phyloP scores from a whole-genome alignment of 2,113 vertebrate species.

The Rhodinocichla rosea region DNA sequence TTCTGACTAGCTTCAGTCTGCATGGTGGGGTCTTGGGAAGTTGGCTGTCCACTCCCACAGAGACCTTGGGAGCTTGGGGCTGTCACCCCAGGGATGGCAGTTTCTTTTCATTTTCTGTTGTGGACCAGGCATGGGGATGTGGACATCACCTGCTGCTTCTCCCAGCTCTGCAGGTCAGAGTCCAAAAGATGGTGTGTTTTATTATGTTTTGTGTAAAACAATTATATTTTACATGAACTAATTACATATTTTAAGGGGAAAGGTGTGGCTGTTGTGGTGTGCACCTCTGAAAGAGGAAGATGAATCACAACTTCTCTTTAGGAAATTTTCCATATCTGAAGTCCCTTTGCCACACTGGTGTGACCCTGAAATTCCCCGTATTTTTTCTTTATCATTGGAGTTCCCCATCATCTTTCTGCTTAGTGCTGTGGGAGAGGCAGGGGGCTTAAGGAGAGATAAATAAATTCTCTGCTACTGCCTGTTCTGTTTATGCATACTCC shows the following conservation, averaged over 20 bases:
- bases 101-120: background rate
- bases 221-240: background rate
- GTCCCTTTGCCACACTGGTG: background rate
- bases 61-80: background rate
- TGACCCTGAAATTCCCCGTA: background rate
- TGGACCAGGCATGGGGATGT: background rate
- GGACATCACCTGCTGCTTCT: background rate
- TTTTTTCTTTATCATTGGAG: background rate
- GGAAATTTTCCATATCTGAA: background rate
- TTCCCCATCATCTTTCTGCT: background rate
- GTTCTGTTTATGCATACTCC: background rate
- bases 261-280: background rate
- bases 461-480: background rate
- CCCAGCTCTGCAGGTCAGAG: background rate
- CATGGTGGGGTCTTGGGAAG: background rate
- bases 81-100: background rate
- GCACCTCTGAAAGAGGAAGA: background rate
- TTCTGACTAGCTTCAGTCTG: background rate
- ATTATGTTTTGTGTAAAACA: background rate
- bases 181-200: background rate
- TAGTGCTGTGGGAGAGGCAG: background rate
- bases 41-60: background rate
- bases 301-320: background rate
- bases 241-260: background rate
- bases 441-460: background rate